Evolutionary conservation across 2,888 invertebrate genomes (phyloP).

Genomic region (Alloscopus bannaensis): DNA sequence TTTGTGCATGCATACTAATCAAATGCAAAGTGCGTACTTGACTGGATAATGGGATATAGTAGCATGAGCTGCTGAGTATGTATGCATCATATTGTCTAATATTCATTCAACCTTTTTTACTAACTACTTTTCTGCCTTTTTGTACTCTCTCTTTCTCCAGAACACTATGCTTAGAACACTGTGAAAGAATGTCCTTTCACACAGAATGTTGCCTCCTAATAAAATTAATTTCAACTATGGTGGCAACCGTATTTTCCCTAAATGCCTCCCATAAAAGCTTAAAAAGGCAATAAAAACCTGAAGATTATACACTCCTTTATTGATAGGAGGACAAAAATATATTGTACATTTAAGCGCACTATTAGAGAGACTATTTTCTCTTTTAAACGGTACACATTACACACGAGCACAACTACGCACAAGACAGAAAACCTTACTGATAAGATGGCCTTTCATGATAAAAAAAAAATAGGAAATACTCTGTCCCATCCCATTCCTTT

Average conservation of each 20-base stretch:
- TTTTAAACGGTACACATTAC: no score
- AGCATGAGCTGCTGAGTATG: no score
- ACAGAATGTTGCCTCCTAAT: neutral
- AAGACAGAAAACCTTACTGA: no score
- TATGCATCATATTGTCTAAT: no score
- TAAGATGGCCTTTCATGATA: constrained; percentile 45
- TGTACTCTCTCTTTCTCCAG: neutral
- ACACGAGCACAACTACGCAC: no score
- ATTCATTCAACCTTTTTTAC: no score
- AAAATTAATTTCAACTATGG: constrained; percentile 1
- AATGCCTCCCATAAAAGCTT: neutral
- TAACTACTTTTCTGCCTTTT: neutral
- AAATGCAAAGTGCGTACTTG: constrained; percentile 64
- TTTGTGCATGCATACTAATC: constrained; percentile 42
- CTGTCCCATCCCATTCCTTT: no score
- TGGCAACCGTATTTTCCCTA: neutral
- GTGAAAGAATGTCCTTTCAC: no score
- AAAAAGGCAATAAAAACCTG: constrained; percentile 14
- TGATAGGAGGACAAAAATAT: neutral
- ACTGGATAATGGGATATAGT: constrained; percentile 45
- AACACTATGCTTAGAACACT: no score
- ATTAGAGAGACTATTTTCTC: no score
- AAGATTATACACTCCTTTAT: neutral
- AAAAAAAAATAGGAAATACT: constrained; percentile 27
- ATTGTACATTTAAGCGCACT: no score